Base-by-base conservation (phyloP, 2,113 vertebrate genomes). In the Galeopterus variegatus region DNA sequence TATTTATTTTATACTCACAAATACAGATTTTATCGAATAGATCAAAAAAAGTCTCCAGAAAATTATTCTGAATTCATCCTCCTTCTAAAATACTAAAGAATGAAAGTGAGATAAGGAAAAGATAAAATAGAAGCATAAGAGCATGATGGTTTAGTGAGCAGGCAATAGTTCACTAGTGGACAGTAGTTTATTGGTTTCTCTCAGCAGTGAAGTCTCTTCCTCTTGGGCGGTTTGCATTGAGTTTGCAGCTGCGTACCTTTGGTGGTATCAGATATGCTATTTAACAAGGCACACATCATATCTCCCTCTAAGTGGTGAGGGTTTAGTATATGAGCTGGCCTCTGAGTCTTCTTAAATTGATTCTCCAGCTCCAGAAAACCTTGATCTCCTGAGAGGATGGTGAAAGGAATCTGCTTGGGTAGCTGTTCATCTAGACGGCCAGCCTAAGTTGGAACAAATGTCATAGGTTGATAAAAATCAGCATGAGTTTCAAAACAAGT, bases 401-500 rank as follows among this genome's bases (percentile, higher is more conserved):
- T 99, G 96, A 99, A 99, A 97, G 99, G 99, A 97, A 99, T 99
- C 90, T 99, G 99, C 97, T 99, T 99, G 93, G 99, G 99, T 60
- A 99, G 96, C 48, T 98, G 98, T 92, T 98, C 99, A 98, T 99
- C 99, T 82, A 99, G 97, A 86, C 99, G 99, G 83, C 99, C 99
- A 69, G 99, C 99, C 99, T 99, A 88, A 2, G 95, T 0, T 6
- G 82, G 75, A 98, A 97, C 14, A 98, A 96, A 97, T 8, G 60
- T 36, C 36, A 95, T 10, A 88, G 45, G 48, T 90, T 86, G 67
- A 54, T 52, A 79, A 65, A 95, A 94, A 65, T 96, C n/a, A 94
- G 41, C n/a, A 81, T 65, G 88, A 64, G 36, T 86, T 95, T 95
- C 76, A 93, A 92, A 79, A 73, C 72, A 90, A 95, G 70, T 95